Base-by-base conservation (phyloP, 2,113 vertebrate genomes). In the Odocoileus hemionus region DNA sequence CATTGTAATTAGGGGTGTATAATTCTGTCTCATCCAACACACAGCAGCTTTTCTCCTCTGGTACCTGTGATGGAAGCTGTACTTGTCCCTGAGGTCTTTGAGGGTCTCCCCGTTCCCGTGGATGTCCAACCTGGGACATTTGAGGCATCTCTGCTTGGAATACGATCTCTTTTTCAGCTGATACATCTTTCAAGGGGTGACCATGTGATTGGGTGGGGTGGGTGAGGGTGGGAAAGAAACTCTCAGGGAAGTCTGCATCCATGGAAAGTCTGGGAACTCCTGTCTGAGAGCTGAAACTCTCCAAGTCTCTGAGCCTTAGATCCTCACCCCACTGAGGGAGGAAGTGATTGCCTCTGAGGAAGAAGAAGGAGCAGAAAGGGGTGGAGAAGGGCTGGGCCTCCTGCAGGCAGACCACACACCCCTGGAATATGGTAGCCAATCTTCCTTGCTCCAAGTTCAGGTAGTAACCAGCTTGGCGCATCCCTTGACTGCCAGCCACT, bases 221-320 rank as follows among this genome's bases (percentile, higher is more conserved):
- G 4, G 57, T 36, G 86, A 4, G 58, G 15, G 14, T 16, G 57
- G 12, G 67, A 55, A 86, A 60, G 30, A 39, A 10, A 19, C 45
- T 2, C 21, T 33, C 11, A 70, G 13, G 43, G 11, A 43, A 2
- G 1, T 17, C 23, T 55, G 47, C 5, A 6, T 30, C 3, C 5
- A 23, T 1, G 0, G 39, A 8, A 60, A 5, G 15, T 79, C 2
- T 28, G 16, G 47, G 30, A 54, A 8, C 8, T 47, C 55, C 2
- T 43, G 5, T 16, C 11, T 36, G 55, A 61, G 28, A 54, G n/a
- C 10, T 19, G 30, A 12, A 16, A 16, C 55, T 15, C 19, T 45
- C 50, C 45, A 23, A 15, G 26, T 36, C 12, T 28, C 64, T 43
- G 33, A n/a, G 25, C 23, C 64, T 85, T 25, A 19, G 26, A 43